A percentile compares a stretch with the other conserved stretches of the same genome.
Evolutionary conservation across 2,888 invertebrate genomes (phyloP).

Genomic region (Quadroppia sp.): DNA sequence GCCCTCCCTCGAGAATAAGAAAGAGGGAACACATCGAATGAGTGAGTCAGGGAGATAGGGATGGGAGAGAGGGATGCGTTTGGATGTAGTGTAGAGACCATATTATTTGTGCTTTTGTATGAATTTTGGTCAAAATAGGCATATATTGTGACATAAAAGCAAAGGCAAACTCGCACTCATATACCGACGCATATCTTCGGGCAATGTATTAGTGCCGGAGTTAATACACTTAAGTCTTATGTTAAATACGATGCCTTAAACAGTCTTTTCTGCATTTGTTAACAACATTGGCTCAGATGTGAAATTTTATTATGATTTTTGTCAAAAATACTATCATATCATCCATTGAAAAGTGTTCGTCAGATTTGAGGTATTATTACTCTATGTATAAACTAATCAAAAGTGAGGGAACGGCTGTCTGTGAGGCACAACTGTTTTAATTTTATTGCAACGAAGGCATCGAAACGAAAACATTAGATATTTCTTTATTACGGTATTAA

Average conservation of each 20-base stretch:
- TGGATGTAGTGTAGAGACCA: background rate
- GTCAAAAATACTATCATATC: background rate
- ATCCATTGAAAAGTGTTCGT: background rate
- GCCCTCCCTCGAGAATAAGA: slow-evolving; percentile 14
- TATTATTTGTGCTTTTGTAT: background rate
- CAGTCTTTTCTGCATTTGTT: slow-evolving; percentile 21
- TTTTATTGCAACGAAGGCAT: background rate
- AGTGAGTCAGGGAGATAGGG: background rate
- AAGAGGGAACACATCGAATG: slow-evolving; percentile 12
- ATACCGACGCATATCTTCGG: slow-evolving; percentile 7
- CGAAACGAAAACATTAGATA: background rate
- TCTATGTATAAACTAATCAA: slow-evolving; percentile 6
- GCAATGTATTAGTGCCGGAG: slow-evolving; percentile 27
- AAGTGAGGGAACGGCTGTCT: slow-evolving; percentile 1
- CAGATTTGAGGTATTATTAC: slow-evolving; percentile 32
- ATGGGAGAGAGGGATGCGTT: background rate
- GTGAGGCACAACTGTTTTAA: background rate
- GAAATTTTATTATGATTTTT: slow-evolving; percentile 19
- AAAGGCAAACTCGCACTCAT: background rate
- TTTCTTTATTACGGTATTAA: slow-evolving; percentile 20
- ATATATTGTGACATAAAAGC: background rate
- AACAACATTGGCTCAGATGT: slow-evolving; percentile 16
- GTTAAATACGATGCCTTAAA: slow-evolving; percentile 18
- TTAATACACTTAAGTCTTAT: slow-evolving; percentile 30
- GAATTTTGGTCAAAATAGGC: background rate